These are phyloP conservation scores for Arenaria interpres DNA, from an alignment of 2,113 vertebrate genomes.

Conservation along the genomic window DNA sequence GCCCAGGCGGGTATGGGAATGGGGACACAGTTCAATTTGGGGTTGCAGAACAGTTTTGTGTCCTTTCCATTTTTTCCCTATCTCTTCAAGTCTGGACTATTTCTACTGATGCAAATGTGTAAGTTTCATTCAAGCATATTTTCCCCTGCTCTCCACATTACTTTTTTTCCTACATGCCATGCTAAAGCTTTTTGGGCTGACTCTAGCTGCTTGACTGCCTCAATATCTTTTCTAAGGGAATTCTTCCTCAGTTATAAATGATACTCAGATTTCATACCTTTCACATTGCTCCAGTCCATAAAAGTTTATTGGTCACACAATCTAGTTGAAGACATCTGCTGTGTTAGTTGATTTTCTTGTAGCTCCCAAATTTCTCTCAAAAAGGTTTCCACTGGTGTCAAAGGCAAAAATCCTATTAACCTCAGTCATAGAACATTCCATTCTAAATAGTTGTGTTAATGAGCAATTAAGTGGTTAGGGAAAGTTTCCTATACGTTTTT, in stretches of 20 bases:
- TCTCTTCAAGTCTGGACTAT: not conserved
- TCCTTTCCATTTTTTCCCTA: not conserved
- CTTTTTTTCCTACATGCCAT: not conserved
- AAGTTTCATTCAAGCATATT: not conserved
- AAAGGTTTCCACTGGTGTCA: not conserved
- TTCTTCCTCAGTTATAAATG: not conserved
- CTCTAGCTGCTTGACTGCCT: not conserved
- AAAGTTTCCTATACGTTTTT: not conserved
- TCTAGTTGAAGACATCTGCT: not conserved
- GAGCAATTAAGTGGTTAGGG: not conserved
- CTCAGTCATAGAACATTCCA: not conserved
- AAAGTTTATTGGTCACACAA: not conserved
- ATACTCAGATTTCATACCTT: not conserved
- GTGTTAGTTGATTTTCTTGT: not conserved
- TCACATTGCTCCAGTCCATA: not conserved
- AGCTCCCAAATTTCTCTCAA: not conserved
- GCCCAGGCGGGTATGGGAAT: not conserved
- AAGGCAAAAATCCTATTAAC: not conserved
- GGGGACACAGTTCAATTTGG: not conserved
- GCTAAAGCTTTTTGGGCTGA: not conserved
- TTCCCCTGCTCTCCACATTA: not conserved
- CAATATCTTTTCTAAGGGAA: not conserved
- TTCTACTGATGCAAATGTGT: not conserved
- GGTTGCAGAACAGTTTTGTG: not conserved
- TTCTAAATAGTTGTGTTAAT: not conserved